Conservation (phyloP, 2,113 vertebrate species). For the Australoheros scitulus region DNA sequence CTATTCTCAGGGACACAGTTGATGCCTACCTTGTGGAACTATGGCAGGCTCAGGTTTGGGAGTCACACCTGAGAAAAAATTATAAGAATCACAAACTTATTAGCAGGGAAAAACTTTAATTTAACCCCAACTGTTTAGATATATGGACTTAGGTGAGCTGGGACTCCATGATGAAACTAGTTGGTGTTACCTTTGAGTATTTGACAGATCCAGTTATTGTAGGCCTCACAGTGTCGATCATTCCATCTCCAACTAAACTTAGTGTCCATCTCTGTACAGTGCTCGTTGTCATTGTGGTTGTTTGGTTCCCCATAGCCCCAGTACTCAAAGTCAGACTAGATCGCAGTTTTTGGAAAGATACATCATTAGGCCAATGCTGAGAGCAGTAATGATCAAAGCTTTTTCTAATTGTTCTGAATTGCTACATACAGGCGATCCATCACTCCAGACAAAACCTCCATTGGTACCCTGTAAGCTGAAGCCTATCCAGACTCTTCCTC, state of each 20-base stretch:
- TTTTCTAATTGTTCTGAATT: slow-evolving; percentile 5
- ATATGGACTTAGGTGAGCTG: not conserved
- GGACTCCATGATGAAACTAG: not conserved
- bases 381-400: not conserved
- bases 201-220: slow-evolving; percentile 92
- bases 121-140: not conserved
- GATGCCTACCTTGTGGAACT: slow-evolving; percentile 68
- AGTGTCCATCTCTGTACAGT: slow-evolving; percentile 84
- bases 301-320: slow-evolving; percentile 95
- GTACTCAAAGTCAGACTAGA: slow-evolving; percentile 85
- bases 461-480: slow-evolving; percentile 80
- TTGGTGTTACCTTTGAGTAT: slow-evolving; percentile 86
- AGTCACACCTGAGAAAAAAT: slow-evolving; percentile 78
- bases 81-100: not conserved
- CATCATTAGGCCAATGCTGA: not conserved
- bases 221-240: slow-evolving; percentile 87
- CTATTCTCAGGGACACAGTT: not conserved
- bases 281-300: slow-evolving; percentile 89
- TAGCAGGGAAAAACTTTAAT: not conserved
- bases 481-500: slow-evolving; percentile 85
- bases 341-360: slow-evolving; percentile 15
- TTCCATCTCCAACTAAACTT: slow-evolving; percentile 85
- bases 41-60: slow-evolving; percentile 84
- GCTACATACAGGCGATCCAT: slow-evolving; percentile 88
- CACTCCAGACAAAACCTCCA: slow-evolving; percentile 88